Base-by-base conservation (phyloP, 1,140 invertebrate species). In the Lanistes nyassanus region DNA sequence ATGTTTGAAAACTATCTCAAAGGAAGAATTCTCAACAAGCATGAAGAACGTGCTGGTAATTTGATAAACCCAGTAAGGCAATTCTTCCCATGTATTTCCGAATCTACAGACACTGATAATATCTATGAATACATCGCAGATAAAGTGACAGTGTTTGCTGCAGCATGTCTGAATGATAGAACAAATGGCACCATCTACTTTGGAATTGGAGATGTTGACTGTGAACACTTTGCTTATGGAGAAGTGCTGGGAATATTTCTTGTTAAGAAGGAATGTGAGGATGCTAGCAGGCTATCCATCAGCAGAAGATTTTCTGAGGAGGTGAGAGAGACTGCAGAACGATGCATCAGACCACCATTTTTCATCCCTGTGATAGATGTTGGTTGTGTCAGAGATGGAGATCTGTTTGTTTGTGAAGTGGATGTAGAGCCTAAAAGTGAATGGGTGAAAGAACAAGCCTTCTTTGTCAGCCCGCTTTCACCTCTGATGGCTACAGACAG, bases 141-240 rank as follows among this genome's bases (percentile, higher is more conserved):
- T 29, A 77, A 82, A 65, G 70, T 76, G 29, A 65, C 78, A 34
- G 47, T 65, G 29, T 82, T 83, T 79, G 60, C 70, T 31, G 76
- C 80, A 55, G 80, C 82, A 9, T 83, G 81, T 70, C 65, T 83
- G 37, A 82, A 79, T 67, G 74, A 77, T 23, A 77, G 82, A 51
- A 77, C 69, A 36, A 81, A 83, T 76, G 82, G 82, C 5, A 83
- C 81, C 19, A 79, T 82, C 3, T 78, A 83, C 58, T 79, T 83
- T 74, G 82, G 82, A 42, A 76, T 83, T 19, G 65, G 64, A 26
- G 67, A 55, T 37, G 39, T 69, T 39, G 53, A 64, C n/a, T 74
- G 13, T 53, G 74, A 56, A 62, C 13, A 71, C 29, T 74, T 56
- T 51, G 23, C 69, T 26, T 67, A 78, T 62, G 82, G 82, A n/a